phyloP scores from a whole-genome alignment of 2,888 invertebrate species.

The Microchrysa polita region DNA sequence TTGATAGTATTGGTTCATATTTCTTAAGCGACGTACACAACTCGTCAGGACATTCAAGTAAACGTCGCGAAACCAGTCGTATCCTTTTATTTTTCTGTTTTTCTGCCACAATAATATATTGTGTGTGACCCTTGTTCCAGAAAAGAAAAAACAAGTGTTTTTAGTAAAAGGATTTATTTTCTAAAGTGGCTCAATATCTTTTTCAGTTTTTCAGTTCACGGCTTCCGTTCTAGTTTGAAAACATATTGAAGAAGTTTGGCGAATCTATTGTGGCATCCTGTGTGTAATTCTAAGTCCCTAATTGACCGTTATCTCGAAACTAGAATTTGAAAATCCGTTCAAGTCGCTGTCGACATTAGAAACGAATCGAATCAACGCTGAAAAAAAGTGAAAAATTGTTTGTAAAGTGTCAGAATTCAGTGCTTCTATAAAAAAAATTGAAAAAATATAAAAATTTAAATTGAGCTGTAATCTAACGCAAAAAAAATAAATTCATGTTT shows the following conservation, averaged over 20 bases:
- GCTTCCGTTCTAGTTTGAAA: conserved; percentile 25
- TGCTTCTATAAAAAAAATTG: conserved; percentile 21
- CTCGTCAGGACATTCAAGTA: conserved; percentile 51
- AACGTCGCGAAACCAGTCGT: conserved; percentile 49
- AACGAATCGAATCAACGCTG: neutral
- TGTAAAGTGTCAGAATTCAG: conserved; percentile 16
- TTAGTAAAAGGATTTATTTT: neutral
- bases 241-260: neutral
- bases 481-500: conserved; percentile 22
- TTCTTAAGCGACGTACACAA: conserved; percentile 46
- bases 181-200: conserved; percentile 29
- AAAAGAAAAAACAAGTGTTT: neutral
- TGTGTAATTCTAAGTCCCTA: too few species aligned
- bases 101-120: conserved; percentile 45
- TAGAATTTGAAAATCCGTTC: too few species aligned
- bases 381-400: neutral
- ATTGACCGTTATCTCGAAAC: too few species aligned
- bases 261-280: too few species aligned
- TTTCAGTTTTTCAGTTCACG: conserved; percentile 25
- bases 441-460: conserved; percentile 31
- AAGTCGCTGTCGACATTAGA: neutral
- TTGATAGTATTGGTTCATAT: conserved; percentile 50
- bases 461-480: conserved; percentile 14
- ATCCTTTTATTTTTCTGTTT: conserved; percentile 49
- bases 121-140: conserved; percentile 33